Evolutionary conservation across 2,113 vertebrate genomes (phyloP).

Genomic region (Malurus alboscapulatus): DNA sequence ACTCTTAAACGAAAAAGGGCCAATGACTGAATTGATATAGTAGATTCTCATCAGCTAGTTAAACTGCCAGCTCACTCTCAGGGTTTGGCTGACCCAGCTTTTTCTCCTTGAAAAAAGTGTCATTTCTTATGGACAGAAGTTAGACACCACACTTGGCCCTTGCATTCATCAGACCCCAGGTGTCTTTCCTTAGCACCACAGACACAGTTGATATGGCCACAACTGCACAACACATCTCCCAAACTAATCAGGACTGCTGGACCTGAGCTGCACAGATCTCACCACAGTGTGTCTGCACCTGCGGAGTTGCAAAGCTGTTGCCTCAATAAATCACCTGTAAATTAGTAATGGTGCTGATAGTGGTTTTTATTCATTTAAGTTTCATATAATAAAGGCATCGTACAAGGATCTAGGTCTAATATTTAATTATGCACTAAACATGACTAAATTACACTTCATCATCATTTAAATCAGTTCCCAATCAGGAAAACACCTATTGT

Average conservation of each 20-base stretch:
- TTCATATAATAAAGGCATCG: neutral
- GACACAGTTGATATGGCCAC: neutral
- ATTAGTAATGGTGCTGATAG: neutral
- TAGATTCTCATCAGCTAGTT: neutral
- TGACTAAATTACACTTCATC: neutral
- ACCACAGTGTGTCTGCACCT: neutral
- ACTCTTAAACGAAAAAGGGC: neutral
- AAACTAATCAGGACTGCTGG: neutral
- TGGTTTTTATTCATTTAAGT: neutral
- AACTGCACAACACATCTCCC: neutral
- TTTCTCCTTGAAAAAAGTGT: neutral
- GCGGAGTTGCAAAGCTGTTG: neutral
- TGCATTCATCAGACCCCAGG: neutral
- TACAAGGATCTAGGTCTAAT: neutral
- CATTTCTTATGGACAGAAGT: neutral
- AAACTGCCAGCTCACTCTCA: neutral
- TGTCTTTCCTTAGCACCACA: neutral
- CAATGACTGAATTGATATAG: neutral
- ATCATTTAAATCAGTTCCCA: neutral
- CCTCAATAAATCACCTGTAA: neutral
- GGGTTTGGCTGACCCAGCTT: neutral
- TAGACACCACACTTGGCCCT: neutral
- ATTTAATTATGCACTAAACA: constrained; percentile 11
- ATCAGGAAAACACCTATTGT: neutral
- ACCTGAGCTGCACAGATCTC: neutral